Base-by-base conservation (phyloP, 2,797 vertebrate species). In the Thunnus albacares region DNA sequence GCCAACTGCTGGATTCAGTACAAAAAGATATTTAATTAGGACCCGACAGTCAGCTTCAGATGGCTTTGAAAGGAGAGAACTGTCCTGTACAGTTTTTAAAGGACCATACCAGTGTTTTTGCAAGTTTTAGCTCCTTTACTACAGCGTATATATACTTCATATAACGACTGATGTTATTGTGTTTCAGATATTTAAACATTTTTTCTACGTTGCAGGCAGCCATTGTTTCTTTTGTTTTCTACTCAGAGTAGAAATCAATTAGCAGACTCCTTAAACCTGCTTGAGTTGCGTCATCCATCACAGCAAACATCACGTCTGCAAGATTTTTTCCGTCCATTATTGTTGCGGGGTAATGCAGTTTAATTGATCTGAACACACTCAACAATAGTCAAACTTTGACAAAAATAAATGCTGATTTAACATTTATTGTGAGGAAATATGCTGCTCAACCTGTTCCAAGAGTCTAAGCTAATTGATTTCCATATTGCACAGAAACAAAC, bases 51-150 rank as follows among this genome's bases (percentile, higher is more conserved):
- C 73, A 30, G 66, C 83, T 65, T 84, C 52, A 56, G 26, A 91
- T 94, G 92, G 93, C 93, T 93, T 89, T 77, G 38, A 86, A 73
- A 89, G 62, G 56, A 88, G 82, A 87, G 22, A 57, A 62, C 71
- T 33, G 18, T 82, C 78, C 83, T 89, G 87, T 90, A 90, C 85
- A 91, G 41, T 70, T 86, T 83, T 59, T 45, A 64, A 83, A 79
- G 84, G 90, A 89, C 84, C 87, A 86, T 30, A 75, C 87, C 79
- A 30, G 41, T 73, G 80, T 67, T 85, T 88, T 56, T 83, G 61
- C 75, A 72, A 1, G 57, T 86, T 87, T 77, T 22, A 69, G 71
- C 59, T 66, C 43, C 55, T 58, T 9, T 17, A 45, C 28, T 51
- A 41, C 56, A 57, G 41, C 35, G n/a, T 13, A 49, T 57, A 2